A percentile compares a stretch with the other conserved stretches of the same genome.
Evolutionary conservation across 2,113 vertebrate genomes (phyloP).

Genomic region (Ivindomyrus marchei): DNA sequence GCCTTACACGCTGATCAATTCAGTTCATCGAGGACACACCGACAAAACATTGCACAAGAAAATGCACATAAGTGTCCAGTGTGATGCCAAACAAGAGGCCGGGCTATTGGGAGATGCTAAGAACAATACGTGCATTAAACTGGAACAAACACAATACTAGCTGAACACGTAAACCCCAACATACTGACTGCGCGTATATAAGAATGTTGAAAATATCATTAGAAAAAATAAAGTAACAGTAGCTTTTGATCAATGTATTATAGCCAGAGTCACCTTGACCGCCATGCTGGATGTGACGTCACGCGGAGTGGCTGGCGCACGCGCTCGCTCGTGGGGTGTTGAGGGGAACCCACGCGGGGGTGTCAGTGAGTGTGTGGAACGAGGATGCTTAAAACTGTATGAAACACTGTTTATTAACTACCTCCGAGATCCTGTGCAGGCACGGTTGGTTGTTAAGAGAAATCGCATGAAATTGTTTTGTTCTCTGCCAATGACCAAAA

Average conservation of each 20-base stretch:
- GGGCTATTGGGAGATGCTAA: slow-evolving; percentile 1
- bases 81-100: slow-evolving; percentile 1
- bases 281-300: slow-evolving; percentile 89
- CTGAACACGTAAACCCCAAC: background rate
- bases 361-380: background rate
- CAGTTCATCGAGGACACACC: background rate
- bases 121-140: background rate
- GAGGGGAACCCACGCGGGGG: background rate
- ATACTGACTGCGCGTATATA: background rate
- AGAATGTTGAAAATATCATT: background rate
- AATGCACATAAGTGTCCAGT: background rate
- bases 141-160: background rate
- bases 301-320: slow-evolving; percentile 53
- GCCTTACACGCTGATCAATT: background rate
- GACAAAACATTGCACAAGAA: background rate
- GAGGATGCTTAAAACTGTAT: background rate
- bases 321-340: slow-evolving; percentile 46
- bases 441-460: background rate
- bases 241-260: slow-evolving; percentile 45
- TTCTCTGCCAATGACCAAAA: background rate
- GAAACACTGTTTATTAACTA: background rate
- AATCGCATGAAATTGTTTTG: background rate
- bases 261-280: slow-evolving; percentile 93
- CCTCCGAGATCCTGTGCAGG: background rate
- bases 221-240: background rate